A percentile compares a stretch with the other conserved stretches of the same genome.
These are phyloP conservation scores for Chloebia gouldiae DNA, from an alignment of 2,113 vertebrate genomes.

Conservation along the genomic window DNA sequence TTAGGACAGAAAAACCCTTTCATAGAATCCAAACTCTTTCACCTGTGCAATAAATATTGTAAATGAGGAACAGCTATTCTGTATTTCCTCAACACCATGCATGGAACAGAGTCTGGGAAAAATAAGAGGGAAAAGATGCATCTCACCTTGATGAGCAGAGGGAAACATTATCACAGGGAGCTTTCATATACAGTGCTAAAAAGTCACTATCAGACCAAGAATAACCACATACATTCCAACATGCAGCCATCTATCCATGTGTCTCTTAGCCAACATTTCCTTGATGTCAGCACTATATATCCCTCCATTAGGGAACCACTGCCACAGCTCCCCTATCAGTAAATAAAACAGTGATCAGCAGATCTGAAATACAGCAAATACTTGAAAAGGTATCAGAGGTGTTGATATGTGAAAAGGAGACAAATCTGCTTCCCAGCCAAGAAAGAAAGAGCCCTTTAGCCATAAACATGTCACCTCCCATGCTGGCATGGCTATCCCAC, in stretches of 20 bases:
- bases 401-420: constrained; percentile 26
- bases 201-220: neutral
- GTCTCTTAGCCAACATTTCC: constrained; percentile 31
- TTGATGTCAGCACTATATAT: constrained; percentile 40
- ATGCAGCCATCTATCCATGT: constrained; percentile 9
- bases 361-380: constrained; percentile 31
- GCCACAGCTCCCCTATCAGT: neutral
- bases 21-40: neutral
- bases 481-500: neutral
- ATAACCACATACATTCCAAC: neutral
- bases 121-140: neutral
- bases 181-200: neutral
- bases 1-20: neutral
- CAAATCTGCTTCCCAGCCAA: neutral
- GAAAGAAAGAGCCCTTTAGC: neutral
- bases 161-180: neutral
- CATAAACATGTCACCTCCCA: neutral
- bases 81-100: neutral
- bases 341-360: constrained; percentile 50
- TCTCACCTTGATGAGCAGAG: neutral
- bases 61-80: neutral
- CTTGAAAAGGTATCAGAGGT: constrained; percentile 18
- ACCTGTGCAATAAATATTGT: neutral
- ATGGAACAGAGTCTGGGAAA: neutral
- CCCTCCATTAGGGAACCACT: neutral